phyloP scores from a whole-genome alignment of 1,140 invertebrate genomes.

The Phthorimaea operculella region DNA sequence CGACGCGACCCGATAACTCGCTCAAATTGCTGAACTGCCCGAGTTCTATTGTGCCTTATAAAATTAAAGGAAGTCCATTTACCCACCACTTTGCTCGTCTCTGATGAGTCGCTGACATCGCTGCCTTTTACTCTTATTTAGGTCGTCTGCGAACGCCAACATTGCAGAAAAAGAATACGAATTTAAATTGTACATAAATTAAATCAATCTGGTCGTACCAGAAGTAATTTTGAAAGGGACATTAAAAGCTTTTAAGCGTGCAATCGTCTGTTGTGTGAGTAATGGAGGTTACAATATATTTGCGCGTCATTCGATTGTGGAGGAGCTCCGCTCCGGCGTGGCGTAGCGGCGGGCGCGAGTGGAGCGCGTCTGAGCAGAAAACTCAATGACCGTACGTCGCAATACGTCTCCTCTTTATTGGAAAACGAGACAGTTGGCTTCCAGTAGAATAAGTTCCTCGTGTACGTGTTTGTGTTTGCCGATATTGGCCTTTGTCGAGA shows the following conservation, averaged over 20 bases:
- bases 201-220: no score
- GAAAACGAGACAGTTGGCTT: slow-evolving; percentile 58
- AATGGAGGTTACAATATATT: slow-evolving; percentile 21
- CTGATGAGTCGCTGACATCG: slow-evolving; percentile 13
- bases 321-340: no score
- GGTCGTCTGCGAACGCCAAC: no score
- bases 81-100: slow-evolving; percentile 15
- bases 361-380: slow-evolving; percentile 48
- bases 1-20: slow-evolving; percentile 22
- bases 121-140: background rate
- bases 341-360: slow-evolving; percentile 19
- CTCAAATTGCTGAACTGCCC: slow-evolving; percentile 26
- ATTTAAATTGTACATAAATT: no score
- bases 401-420: slow-evolving; percentile 60
- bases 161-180: no score
- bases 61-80: slow-evolving; percentile 35
- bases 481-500: slow-evolving; percentile 47
- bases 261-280: slow-evolving; percentile 3
- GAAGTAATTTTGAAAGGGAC: no score
- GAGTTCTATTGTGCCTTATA: slow-evolving; percentile 24
- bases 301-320: slow-evolving; percentile 25
- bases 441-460: slow-evolving; percentile 41
- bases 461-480: slow-evolving; percentile 42
- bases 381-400: slow-evolving; percentile 50
- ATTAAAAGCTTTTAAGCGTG: background rate